Conservation (phyloP, 2,113 vertebrate genomes). For the Sorex fumeus region DNA sequence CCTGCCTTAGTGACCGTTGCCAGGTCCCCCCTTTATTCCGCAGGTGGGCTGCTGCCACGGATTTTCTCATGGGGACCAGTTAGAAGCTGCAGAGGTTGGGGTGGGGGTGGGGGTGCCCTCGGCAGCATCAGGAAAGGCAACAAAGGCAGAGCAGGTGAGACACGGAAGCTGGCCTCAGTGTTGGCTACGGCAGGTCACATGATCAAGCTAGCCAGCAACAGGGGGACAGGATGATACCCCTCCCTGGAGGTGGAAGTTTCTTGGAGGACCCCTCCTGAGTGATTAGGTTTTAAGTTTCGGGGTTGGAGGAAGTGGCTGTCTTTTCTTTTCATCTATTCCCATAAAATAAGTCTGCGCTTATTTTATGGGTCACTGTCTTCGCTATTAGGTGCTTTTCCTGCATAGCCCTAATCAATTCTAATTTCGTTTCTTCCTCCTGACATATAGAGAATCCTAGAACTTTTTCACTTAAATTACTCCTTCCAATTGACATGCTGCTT, state of each 20-base stretch:
- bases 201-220: too few relatives aligned
- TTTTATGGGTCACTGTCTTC: background rate
- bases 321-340: too few relatives aligned
- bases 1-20: background rate
- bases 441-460: background rate
- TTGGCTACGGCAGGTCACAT: background rate
- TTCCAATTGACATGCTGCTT: background rate
- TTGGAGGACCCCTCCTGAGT: too few relatives aligned
- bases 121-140: too few relatives aligned
- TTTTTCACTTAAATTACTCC: background rate
- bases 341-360: background rate
- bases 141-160: background rate
- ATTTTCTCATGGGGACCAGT: background rate
- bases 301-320: too few relatives aligned
- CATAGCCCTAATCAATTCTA: constrained; percentile 24
- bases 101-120: background rate
- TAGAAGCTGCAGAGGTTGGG: background rate
- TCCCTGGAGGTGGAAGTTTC: too few relatives aligned
- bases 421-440: background rate
- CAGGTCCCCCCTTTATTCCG: background rate
- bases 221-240: background rate
- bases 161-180: too few relatives aligned
- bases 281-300: too few relatives aligned
- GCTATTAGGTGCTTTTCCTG: background rate
- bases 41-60: too few relatives aligned